Evolutionary conservation across 2,113 vertebrate genomes (phyloP), one percentile per base, ranked within the genome.

Genomic region (Melospiza melodia): DNA sequence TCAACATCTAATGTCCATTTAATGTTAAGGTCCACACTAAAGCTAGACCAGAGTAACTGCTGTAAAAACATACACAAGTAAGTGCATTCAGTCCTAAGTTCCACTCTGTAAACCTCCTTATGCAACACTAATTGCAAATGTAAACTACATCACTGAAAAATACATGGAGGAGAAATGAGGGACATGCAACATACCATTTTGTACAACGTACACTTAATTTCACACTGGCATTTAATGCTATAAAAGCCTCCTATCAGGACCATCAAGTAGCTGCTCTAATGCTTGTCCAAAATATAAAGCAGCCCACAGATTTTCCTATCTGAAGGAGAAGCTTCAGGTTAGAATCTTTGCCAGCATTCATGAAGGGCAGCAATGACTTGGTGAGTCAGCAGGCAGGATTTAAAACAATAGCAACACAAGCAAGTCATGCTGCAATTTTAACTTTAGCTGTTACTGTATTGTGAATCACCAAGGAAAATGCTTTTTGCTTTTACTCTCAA

Each of bases 371-470:
- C 43, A 93, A 73, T 39, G 69, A 96, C 28, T 10, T 87, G 84
- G 73, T 41, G 31, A 96, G 49, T 86, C 92, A 97, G 80, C 37
- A 65, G 41, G 48, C 44, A 91, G 84, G 83, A 81, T 10, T 78
- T 63, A 94, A 97, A 93, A 84, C 84, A 97, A 96, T 7, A 94
- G 63, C 75, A 95, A 94, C 17, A 86, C 25, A 96, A 92, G 63
- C 28, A 95, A 91, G 79, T 54, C 84, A 93, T 37, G 62, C 48
- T 71, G 74, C 67, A 97, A 90, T 94, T 95, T 93, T 4, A 94
- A 87, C 55, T 93, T 93, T 76, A 72, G 49, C 15, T 87, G 37
- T 20, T 77, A 61, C 5, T 89, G 44, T 41, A 79, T 73, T 96
- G 94, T 87, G 76, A 96, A 69, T 22, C 52, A 86, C 24, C 43